Conservation (phyloP, 2,888 invertebrate species). For the Lordiphosa fenestrarum region DNA sequence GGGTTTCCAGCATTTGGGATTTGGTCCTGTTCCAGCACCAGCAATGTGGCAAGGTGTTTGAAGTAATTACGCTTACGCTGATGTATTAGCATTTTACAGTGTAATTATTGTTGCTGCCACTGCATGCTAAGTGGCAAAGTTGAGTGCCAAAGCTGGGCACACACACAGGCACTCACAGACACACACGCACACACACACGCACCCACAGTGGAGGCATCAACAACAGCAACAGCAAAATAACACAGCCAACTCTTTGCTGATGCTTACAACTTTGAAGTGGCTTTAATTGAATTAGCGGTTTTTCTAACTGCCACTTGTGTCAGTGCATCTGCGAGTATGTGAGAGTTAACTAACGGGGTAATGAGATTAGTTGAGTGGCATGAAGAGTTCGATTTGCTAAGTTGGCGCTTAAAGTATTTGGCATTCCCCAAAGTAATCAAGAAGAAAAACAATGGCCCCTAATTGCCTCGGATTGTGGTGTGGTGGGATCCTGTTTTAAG, state of each 20-base stretch:
- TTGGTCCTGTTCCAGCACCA: constrained; percentile 29
- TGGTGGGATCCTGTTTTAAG: no score
- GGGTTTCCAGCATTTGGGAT: constrained; percentile 48
- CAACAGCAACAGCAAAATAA: constrained; percentile 3
- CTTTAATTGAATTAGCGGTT: constrained; percentile 59
- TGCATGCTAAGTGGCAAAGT: constrained; percentile 38
- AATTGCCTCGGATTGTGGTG: background rate
- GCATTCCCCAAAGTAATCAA: background rate
- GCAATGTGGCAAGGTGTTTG: constrained; percentile 62
- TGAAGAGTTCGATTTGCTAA: constrained; percentile 15
- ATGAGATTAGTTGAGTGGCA: constrained; percentile 27
- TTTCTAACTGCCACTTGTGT: constrained; percentile 32
- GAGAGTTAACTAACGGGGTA: constrained; percentile 19
- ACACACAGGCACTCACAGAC: constrained; percentile 1
- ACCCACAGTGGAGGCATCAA: background rate
- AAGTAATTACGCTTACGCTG: constrained; percentile 67
- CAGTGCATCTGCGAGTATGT: constrained; percentile 4
- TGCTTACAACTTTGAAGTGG: constrained; percentile 41
- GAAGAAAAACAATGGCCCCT: constrained; percentile 1
- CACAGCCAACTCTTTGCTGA: constrained; percentile 11
- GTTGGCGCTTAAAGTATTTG: constrained; percentile 7
- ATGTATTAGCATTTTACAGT: constrained; percentile 70
- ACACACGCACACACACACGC: background rate
- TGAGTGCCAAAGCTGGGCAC: constrained; percentile 7
- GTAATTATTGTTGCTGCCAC: constrained; percentile 52